These are phyloP conservation scores for Pyxicephalus adspersus DNA, from an alignment of 2,113 vertebrate species.

Conservation along the genomic window DNA sequence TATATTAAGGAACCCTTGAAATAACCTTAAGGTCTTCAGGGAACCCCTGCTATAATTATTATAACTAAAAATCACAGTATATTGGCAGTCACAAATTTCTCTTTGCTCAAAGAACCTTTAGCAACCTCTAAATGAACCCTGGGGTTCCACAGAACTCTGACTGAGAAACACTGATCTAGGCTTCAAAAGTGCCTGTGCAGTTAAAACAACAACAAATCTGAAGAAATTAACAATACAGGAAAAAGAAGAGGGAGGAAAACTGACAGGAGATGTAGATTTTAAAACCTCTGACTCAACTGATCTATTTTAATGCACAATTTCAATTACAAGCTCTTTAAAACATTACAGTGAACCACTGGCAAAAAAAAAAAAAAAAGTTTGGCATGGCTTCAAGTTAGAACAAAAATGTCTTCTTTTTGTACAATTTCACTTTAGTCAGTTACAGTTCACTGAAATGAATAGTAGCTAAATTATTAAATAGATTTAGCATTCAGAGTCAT, in stretches of 20 bases:
- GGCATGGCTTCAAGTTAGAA: slow-evolving; percentile 39
- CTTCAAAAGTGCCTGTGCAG: no score
- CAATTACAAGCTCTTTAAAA: slow-evolving; percentile 48
- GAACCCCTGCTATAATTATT: no score
- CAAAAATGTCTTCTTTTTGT: slow-evolving; percentile 48
- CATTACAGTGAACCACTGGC: slow-evolving; percentile 34
- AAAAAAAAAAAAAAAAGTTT: slow-evolving; percentile 1
- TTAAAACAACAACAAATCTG: neutral
- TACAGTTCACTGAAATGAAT: slow-evolving; percentile 38
- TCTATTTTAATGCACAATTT: slow-evolving; percentile 50
- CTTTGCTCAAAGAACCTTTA: no score
- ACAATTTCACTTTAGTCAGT: slow-evolving; percentile 46
- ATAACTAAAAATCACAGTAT: no score
- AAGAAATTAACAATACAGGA: neutral
- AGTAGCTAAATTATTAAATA: slow-evolving; percentile 51
- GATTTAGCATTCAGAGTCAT: slow-evolving; percentile 41
- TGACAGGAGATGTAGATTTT: slow-evolving; percentile 34
- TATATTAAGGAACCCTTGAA: no score
- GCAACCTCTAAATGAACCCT: no score
- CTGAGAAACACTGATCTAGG: no score
- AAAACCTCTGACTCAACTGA: slow-evolving; percentile 46
- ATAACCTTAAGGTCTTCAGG: no score
- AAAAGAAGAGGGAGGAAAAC: neutral
- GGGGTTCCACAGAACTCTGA: no score
- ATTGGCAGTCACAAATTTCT: no score